A percentile compares a stretch with the other conserved stretches of the same genome.
Evolutionary conservation across 2,888 invertebrate species (phyloP).

Genomic region (Platycnemis pennipes): DNA sequence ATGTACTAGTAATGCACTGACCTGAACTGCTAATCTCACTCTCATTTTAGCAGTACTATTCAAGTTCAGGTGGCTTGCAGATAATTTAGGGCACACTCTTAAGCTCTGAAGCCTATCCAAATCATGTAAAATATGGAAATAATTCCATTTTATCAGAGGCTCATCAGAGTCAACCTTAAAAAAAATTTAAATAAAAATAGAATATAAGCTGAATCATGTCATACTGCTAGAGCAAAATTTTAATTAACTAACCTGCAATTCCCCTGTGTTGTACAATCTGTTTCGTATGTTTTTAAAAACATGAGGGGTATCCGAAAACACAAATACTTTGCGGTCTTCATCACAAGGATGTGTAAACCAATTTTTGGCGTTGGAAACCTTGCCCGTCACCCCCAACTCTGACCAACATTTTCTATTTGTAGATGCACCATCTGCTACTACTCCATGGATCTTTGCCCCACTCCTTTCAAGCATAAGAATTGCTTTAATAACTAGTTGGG

Average conservation of each 20-base stretch:
- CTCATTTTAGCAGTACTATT: background rate
- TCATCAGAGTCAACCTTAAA: background rate
- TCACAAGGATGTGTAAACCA: background rate
- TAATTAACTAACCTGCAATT: background rate
- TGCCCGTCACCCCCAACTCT: background rate
- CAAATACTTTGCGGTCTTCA: background rate
- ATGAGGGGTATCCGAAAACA: constrained; percentile 25
- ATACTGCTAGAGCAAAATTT: background rate
- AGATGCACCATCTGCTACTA: background rate
- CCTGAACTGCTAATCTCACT: background rate
- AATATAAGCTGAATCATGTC: background rate
- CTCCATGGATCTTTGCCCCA: background rate
- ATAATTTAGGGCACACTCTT: background rate
- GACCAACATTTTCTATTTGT: background rate
- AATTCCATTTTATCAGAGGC: background rate
- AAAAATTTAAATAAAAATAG: background rate
- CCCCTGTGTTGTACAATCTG: background rate
- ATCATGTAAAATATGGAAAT: background rate
- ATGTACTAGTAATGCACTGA: background rate
- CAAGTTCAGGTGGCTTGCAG: background rate
- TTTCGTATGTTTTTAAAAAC: background rate
- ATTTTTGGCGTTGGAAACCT: background rate
- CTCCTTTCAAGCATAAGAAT: background rate
- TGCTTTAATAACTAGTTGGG: background rate
- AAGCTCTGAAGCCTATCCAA: background rate